Base-by-base conservation (phyloP, 1,140 invertebrate species). In the Drosophila santomea region DNA sequence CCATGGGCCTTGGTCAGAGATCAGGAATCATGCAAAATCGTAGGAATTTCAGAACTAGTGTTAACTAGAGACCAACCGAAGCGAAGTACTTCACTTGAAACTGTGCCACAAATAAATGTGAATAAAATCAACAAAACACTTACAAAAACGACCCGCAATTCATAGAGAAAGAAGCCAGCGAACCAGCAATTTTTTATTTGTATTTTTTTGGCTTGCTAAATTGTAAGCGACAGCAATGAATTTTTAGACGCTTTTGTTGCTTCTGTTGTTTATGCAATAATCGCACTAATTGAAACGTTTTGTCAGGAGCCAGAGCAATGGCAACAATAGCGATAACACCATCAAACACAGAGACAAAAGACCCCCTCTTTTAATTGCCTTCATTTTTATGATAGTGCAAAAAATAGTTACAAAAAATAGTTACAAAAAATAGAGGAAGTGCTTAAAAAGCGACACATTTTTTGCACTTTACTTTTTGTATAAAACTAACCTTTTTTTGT, bases 251-350 rank as follows among this genome's bases (percentile, higher is more conserved):
- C 23, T 14, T 67, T 48, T 67, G 64, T 68, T 54, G 64, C 62
- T 54, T 54, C 39, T 67, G 62, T 68, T 68, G 64, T 58, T 72
- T 72, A 72, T 72, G 68, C 54, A 72, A 72, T 72, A 72, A 50
- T 58, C 68, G 66, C 66, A 57, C 68, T 72, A 72, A 72, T 72
- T 72, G 68, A 72, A 71, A 71, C 68, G 52, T 57, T 71, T 71
- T 72, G 66, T 50, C 63, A 68, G 64, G 52, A 57, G 67, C 32
- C 39, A 28, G 39, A 4, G 25, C 39, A 36, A 44, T 17, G 32
- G n/a, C 38, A 36, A 61, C 69, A 73, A 73, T 23, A 17, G 64
- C 61, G 61, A 67, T 67, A 67, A 52, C 61, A 48, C 44, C 64
- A 67, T 51, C 64, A 67, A 67, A 35, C 61, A 43, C 45, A 67